These are phyloP conservation scores for Psittacula echo DNA, from an alignment of 2,797 vertebrate species.

Conservation along the genomic window DNA sequence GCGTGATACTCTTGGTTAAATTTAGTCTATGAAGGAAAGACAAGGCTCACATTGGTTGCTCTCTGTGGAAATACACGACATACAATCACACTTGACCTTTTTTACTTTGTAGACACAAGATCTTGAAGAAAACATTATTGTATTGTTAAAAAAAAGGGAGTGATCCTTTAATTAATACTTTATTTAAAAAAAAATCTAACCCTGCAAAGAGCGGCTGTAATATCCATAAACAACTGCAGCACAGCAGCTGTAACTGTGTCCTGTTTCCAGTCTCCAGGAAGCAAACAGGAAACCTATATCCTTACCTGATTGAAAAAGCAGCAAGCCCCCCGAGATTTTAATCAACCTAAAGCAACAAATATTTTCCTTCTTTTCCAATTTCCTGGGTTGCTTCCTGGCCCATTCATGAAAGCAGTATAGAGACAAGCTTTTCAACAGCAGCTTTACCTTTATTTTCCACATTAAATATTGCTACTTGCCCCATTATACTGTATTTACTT, in stretches of 20 bases:
- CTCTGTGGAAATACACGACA: neutral
- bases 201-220: neutral
- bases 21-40: neutral
- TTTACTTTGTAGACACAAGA: neutral
- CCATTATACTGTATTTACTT: constrained; percentile 8
- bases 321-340: neutral
- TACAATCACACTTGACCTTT: neutral
- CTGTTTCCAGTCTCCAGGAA: neutral
- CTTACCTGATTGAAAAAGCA: constrained; percentile 57
- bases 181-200: neutral
- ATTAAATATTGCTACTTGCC: neutral
- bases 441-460: neutral
- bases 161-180: neutral
- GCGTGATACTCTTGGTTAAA: neutral
- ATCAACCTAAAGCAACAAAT: neutral
- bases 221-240: neutral
- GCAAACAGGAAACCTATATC: constrained; percentile 49
- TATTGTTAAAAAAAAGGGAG: neutral
- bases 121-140: neutral
- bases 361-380: constrained; percentile 32
- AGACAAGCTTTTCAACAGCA: neutral
- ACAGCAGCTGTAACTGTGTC: neutral
- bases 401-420: neutral
- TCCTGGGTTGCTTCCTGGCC: constrained; percentile 47
- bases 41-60: neutral